Conservation (phyloP, 2,888 invertebrate genomes). For the Ennomos quercinarius region DNA sequence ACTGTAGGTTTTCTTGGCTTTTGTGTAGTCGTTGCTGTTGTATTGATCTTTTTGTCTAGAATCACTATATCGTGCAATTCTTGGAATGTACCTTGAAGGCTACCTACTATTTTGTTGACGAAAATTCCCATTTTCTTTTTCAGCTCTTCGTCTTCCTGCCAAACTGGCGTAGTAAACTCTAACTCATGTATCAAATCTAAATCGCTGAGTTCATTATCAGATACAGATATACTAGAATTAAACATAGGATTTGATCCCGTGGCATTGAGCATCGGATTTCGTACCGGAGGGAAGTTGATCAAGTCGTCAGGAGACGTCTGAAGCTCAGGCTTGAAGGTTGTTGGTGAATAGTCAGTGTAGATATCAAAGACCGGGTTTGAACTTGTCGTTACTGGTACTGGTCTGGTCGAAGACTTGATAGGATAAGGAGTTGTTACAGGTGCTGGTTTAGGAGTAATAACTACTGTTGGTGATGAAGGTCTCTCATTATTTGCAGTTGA, state of each 20-base stretch:
- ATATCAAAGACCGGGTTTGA: slow-evolving; percentile 59
- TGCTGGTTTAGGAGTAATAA: slow-evolving; percentile 89
- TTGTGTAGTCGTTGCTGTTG: slow-evolving; percentile 71
- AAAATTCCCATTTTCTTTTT: slow-evolving; percentile 93
- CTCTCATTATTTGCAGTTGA: slow-evolving; percentile 66
- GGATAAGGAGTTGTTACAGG: slow-evolving; percentile 71
- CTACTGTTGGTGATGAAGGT: slow-evolving; percentile 86
- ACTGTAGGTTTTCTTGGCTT: slow-evolving; percentile 70
- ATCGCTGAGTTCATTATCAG: slow-evolving; percentile 73
- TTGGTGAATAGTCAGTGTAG: slow-evolving; percentile 63
- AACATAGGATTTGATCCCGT: slow-evolving; percentile 83
- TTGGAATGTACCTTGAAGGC: slow-evolving; percentile 93
- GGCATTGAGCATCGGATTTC: slow-evolving; percentile 92
- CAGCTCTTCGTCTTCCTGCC: slow-evolving; percentile 90
- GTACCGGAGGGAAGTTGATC: slow-evolving; percentile 93
- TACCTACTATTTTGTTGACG: slow-evolving; percentile 93
- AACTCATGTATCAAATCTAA: slow-evolving; percentile 79
- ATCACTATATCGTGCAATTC: slow-evolving; percentile 91
- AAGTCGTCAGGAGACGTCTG: slow-evolving; percentile 89
- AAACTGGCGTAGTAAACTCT: slow-evolving; percentile 91
- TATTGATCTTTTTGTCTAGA: slow-evolving; percentile 74
- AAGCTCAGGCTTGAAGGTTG: slow-evolving; percentile 80
- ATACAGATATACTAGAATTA: slow-evolving; percentile 81
- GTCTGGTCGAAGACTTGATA: slow-evolving; percentile 49
- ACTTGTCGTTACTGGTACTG: slow-evolving; percentile 42